Base-by-base conservation (phyloP, 1,140 invertebrate species). In the Trinorchestia longiramus region DNA sequence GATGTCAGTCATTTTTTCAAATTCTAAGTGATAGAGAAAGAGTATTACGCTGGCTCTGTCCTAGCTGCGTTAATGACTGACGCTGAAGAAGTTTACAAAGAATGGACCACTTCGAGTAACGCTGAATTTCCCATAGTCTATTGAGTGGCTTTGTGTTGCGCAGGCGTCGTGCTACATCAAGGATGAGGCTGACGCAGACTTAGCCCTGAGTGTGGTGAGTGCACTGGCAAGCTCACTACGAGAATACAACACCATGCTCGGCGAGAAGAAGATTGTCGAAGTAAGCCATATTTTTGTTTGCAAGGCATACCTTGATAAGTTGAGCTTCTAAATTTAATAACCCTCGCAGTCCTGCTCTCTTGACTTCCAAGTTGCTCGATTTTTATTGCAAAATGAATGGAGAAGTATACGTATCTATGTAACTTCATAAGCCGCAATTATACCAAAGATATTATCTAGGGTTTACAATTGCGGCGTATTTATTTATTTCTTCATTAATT, bases 151-250 rank as follows among this genome's bases (percentile, higher is more conserved):
- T 77, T 91, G 88, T 17, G 43, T 43, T 91, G 88, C 45, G 90
- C 88, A 96, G 95, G 43, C 87, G 40, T 88, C 87, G 43, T 96
- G 95, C n/a, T 96, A 92, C 87, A 92, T 96, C 47, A 96, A 96
- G n/a, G 87, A 88, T 36, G 53, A 42, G 0, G 95, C 91, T 8
- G 95, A 96, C n/a, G 87, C 95, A 0, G 95, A 96, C 43, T 87
- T 96, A 6, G 95, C 95, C 43, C 23, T 96, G 41, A 96, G 96
- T n/a, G 96, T 96, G 36, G 91, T 96, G 6, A 62, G 95, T 42
- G 42, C 87, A 3, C 96, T 96, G 28, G 41, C 95, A 15, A 92
- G 91, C 42, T 40, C 95, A n/a, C 47, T 96, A 47, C 90, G 95
- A 11, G 95, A 96, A 43, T 95, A 42, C 40, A 91, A 77, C 87